These are phyloP conservation scores for Thalpophila matura DNA, from an alignment of 2,888 invertebrate genomes.

Conservation along the genomic window DNA sequence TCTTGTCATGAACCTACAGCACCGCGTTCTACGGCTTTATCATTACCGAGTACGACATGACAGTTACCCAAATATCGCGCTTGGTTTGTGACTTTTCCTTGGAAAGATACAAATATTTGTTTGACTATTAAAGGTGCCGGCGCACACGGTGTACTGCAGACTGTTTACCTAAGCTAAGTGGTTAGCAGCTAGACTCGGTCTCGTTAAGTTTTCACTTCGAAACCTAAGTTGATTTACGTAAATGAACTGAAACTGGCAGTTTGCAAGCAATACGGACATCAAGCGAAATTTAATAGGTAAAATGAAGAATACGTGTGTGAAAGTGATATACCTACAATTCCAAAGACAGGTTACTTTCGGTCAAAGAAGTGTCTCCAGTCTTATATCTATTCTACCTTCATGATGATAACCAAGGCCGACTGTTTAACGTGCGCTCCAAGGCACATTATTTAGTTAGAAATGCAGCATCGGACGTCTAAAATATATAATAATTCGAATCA, in stretches of 20 bases:
- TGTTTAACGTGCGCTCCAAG: too few relatives aligned
- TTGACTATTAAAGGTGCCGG: slow-evolving; percentile 8
- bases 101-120: slow-evolving; percentile 34
- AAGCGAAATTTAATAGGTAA: too few relatives aligned
- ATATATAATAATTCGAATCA: background rate
- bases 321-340: too few relatives aligned
- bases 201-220: slow-evolving; percentile 7
- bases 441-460: background rate
- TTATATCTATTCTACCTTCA: too few relatives aligned
- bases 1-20: too few relatives aligned
- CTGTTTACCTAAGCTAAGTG: slow-evolving; percentile 17
- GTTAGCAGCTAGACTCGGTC: background rate
- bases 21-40: too few relatives aligned
- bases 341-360: too few relatives aligned
- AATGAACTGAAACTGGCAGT: background rate
- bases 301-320: too few relatives aligned
- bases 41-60: background rate
- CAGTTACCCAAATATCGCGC: background rate
- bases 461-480: background rate
- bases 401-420: too few relatives aligned
- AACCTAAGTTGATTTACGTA: background rate
- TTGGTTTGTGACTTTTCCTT: slow-evolving; percentile 4
- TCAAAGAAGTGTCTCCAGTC: too few relatives aligned
- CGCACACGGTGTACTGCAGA: slow-evolving; percentile 5
- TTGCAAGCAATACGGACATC: too few relatives aligned